Evolutionary conservation across 1,140 invertebrate genomes (phyloP), one percentile per base, ranked within the genome.

Genomic region (Camponotus vicinus): DNA sequence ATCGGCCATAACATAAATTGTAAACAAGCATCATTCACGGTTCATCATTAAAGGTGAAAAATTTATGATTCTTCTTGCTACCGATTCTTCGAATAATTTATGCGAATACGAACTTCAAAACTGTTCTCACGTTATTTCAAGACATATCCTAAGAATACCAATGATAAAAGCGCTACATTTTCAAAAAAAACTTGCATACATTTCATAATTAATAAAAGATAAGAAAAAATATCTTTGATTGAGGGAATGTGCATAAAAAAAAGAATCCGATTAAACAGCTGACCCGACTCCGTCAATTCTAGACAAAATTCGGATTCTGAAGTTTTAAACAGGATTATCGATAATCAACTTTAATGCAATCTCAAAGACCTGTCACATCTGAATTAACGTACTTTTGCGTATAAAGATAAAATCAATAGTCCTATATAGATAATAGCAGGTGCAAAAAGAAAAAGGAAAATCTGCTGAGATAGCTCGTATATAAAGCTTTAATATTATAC

Each of bases 331-430:
- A 61, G 2, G 4, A 76, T 76, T 76, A 76, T 32, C 21, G 27
- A 32, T 61, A 76, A 76, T 76, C 55, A 42, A 76, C 15, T 61
- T 76, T 76, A 61, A 8, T 42, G 57, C 75, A 63, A 34, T 77
- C 57, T 77, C 37, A 27, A 75, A 59, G 32, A 75, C 18, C 55
- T 42, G 71, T 21, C 55, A 7, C n/a, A 55, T 40, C 5, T 40
- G 27, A 75, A 75, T 75, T 75, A 40, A 34, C 6, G 21, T 42
- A 63, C 27, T 63, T 63, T 11, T 77, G n/a, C 21, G 0, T 18
- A 42, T 13, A n/a, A 63, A 42, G 21, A n/a, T 77, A 4, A 63
- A 77, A 77, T 77, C 40, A 45, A 77, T 77, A 55, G 3, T 66
- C 32, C n/a, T 18, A 34, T 15, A n/a, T 6, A 34, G 67, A 5